Evolutionary conservation across 2,113 vertebrate genomes (phyloP).

Genomic region (sheep (Ovis aries)): DNA sequence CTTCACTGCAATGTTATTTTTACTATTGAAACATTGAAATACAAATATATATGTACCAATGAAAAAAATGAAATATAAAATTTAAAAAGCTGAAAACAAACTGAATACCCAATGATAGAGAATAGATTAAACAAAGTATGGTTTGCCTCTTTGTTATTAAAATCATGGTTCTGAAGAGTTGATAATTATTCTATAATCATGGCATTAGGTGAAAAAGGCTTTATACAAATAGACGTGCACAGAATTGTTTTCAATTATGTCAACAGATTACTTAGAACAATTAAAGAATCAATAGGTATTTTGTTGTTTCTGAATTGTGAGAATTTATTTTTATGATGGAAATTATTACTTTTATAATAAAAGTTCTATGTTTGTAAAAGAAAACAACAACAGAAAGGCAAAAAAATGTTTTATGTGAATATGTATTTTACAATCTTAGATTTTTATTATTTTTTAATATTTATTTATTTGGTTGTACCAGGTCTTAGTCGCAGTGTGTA

Average conservation of each 20-base stretch:
- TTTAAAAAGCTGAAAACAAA: slow-evolving; percentile 1
- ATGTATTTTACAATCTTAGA: background rate
- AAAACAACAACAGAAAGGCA: background rate
- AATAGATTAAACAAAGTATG: background rate
- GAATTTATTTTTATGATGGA: slow-evolving; percentile 28
- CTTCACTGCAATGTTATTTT: background rate
- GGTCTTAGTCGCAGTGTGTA: background rate
- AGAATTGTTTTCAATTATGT: slow-evolving; percentile 7
- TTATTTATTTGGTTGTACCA: background rate
- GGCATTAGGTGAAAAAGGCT: background rate
- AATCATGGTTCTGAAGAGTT: background rate
- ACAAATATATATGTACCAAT: background rate
- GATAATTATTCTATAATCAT: background rate
- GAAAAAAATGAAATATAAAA: background rate
- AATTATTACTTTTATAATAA: slow-evolving; percentile 29
- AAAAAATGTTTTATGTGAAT: slow-evolving; percentile 32
- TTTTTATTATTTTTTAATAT: background rate
- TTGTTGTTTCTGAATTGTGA: background rate
- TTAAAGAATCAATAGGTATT: slow-evolving; percentile 5
- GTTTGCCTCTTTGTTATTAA: background rate
- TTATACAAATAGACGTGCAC: background rate
- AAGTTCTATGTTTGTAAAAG: background rate
- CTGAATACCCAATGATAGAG: background rate
- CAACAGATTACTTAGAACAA: background rate
- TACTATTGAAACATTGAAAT: background rate